A percentile compares a stretch with the other conserved stretches of the same genome.
Conservation (phyloP, 2,888 invertebrate genomes). For the Diploptera punctata region DNA sequence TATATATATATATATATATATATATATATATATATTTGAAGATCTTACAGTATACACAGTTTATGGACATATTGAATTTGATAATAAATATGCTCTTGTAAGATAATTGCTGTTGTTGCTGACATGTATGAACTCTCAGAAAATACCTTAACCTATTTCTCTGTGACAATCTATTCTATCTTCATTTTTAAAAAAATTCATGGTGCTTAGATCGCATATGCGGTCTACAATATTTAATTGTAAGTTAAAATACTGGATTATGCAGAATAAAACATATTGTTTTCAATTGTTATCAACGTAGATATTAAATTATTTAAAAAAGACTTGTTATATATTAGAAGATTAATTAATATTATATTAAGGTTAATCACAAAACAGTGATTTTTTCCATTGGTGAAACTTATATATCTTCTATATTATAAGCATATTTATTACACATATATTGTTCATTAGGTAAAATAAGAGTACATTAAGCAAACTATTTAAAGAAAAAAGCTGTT, state of each 20-base stretch:
- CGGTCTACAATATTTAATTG: constrained; percentile 20
- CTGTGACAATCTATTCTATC: constrained; percentile 43
- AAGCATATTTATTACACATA: constrained; percentile 33
- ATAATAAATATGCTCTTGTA: too few species aligned
- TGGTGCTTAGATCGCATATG: constrained; percentile 35
- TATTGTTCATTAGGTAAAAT: constrained; percentile 34
- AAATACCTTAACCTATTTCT: constrained; percentile 31
- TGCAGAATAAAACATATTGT: constrained; percentile 36
- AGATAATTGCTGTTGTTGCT: too few species aligned
- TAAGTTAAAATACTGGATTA: constrained; percentile 22
- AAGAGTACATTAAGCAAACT: too few species aligned
- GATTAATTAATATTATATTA: constrained; percentile 19
- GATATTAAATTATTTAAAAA: constrained; percentile 17
- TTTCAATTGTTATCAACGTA: constrained; percentile 41
- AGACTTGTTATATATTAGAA: constrained; percentile 34
- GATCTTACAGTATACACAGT: too few species aligned
- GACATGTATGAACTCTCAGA: constrained; percentile 23
- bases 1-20: too few species aligned
- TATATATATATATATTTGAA: too few species aligned
- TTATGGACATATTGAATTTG: too few species aligned
- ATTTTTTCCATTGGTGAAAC: constrained; percentile 12
- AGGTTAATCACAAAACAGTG: too few species aligned
- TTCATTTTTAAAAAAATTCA: constrained; percentile 38
- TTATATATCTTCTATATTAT: constrained; percentile 30
- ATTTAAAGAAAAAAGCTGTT: constrained; percentile 24